Base-by-base conservation (phyloP, 2,113 vertebrate species). In the Ifrita kowaldi region DNA sequence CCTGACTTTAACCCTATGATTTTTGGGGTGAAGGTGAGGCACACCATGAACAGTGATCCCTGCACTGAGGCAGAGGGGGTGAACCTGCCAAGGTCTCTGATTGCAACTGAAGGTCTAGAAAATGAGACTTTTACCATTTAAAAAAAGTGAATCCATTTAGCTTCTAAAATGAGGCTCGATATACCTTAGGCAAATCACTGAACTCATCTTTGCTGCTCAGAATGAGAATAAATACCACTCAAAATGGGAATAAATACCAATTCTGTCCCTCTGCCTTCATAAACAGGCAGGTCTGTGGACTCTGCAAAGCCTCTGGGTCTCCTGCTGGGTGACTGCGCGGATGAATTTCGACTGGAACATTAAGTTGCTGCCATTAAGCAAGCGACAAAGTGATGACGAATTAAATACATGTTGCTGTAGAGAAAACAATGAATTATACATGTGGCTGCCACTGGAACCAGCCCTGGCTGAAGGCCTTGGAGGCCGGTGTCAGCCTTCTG, bases 311-410 rank as follows among this genome's bases (percentile, higher is more conserved):
- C 86, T 11, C 56, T 6, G 39, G 80, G 13, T 22, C 26, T 37
- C 56, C 39, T 1, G 1, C 2, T 7, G 44, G 71, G n/a, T 2
- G 27, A 4, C 35, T 27, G 35, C 21, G 50, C 0, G n/a, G 39
- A 7, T 42, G 35, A 23, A n/a, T 42, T 37, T 35, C 6, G 4
- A 2, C 49, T 16, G 42, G 23, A 35, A 32, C 35, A 13, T 49
- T 16, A 11, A 24, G 10, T 1, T 26, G 49, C 33, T 46, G 63
- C 74, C 37, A 21, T 28, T 27, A 30, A 80, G 69, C 2, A 1
- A 28, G 57, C 1, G 0, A 32, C 30, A 26, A 55, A 57, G 30
- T 9, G 19, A 33, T 16, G 28, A 57, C 1, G 1, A 28, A 64
- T 75, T 19, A 46, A 69, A 53, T 1, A 4, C 28, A 9, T 0